Evolutionary conservation across 2,113 vertebrate species (phyloP).

Genomic region (Kobus ellipsiprymnus): DNA sequence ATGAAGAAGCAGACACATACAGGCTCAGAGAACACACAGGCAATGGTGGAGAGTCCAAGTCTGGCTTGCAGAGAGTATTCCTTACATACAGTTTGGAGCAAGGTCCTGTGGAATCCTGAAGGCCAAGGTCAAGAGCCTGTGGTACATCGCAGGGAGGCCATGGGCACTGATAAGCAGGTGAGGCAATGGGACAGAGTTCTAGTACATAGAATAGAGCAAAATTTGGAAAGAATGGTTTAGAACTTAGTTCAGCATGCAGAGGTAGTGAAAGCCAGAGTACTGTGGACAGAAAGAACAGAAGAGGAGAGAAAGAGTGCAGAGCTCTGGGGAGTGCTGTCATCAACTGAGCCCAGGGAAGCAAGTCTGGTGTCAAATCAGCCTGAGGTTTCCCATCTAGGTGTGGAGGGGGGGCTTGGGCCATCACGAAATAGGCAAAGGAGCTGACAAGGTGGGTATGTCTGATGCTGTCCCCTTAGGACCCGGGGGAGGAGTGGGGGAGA

Average conservation of each 20-base stretch:
- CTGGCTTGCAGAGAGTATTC: not conserved
- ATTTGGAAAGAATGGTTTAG: not conserved
- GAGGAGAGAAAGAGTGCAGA: not conserved
- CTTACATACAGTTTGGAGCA: not conserved
- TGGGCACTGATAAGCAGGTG: not conserved
- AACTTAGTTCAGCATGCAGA: not conserved
- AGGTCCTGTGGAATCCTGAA: not conserved
- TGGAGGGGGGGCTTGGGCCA: not conserved
- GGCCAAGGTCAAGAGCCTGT: not conserved
- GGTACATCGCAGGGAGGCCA: fast-evolving
- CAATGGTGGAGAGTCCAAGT: not conserved
- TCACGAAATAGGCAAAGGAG: not conserved
- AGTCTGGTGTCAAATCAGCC: not conserved
- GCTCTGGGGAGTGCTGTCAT: not conserved
- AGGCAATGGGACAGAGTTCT: not conserved
- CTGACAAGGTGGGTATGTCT: not conserved
- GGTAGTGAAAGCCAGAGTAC: not conserved
- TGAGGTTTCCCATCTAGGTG: not conserved
- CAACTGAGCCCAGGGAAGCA: not conserved
- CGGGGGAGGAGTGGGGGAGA: not conserved
- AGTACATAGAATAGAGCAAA: not conserved
- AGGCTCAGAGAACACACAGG: not conserved
- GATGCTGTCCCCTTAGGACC: not conserved
- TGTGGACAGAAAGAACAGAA: not conserved
- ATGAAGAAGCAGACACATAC: not conserved